Conservation (phyloP, 2,797 vertebrate species). For the Lacerta bilineata region DNA sequence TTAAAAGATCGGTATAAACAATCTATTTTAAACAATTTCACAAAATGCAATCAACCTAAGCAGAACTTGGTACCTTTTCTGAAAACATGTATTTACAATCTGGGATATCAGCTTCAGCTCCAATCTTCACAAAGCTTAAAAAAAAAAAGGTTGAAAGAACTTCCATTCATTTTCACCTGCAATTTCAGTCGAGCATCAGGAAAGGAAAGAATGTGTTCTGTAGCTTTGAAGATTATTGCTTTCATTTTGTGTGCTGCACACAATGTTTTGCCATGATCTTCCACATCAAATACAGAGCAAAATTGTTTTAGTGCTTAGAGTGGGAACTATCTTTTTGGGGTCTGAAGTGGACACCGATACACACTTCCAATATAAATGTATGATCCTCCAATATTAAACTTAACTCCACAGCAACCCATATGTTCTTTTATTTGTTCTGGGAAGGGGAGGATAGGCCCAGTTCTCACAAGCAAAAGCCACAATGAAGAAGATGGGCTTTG, state of each 20-base stretch:
- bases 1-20: not conserved
- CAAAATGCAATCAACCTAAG: not conserved
- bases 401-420: constrained; percentile 40
- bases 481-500: not conserved
- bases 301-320: constrained; percentile 41
- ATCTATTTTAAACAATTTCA: not conserved
- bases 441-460: not conserved
- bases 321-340: constrained; percentile 27
- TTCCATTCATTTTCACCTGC: constrained; percentile 54
- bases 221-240: constrained; percentile 59
- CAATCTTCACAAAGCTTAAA: constrained; percentile 44
- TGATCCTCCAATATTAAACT: constrained; percentile 41
- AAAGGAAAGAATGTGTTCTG: constrained; percentile 54
- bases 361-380: constrained; percentile 30
- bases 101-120: constrained; percentile 28
- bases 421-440: not conserved
- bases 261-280: constrained; percentile 49
- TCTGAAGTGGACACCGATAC: not conserved
- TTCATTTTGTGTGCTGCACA: constrained; percentile 54
- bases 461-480: not conserved
- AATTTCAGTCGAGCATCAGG: constrained; percentile 42
- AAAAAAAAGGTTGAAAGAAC: constrained; percentile 49
- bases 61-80: not conserved
- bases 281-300: constrained; percentile 52
- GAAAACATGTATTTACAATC: constrained; percentile 12